Conservation (phyloP, 2,888 invertebrate species). For the Leucophenga montana region DNA sequence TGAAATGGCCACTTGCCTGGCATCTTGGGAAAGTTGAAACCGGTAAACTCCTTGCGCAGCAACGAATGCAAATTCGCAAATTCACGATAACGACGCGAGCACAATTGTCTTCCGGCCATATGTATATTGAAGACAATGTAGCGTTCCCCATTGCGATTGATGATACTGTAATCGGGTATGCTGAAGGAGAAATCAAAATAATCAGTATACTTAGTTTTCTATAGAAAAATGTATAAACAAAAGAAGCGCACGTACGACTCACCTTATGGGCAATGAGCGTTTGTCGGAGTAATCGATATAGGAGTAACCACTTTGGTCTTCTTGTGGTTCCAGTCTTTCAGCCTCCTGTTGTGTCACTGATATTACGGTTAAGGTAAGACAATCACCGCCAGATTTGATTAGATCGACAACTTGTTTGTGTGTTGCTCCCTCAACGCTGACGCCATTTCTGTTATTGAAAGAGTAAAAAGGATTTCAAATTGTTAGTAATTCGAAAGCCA, state of each 20-base stretch:
- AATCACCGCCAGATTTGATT: constrained; percentile 98
- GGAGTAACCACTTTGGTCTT: constrained; percentile 83
- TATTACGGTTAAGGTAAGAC: constrained; percentile 94
- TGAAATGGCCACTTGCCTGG: constrained; percentile 99
- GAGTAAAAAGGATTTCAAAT: background rate
- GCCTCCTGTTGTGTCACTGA: constrained; percentile 93
- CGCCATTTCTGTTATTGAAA: constrained; percentile 82
- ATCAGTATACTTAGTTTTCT: background rate
- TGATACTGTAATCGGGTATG: constrained; percentile 95
- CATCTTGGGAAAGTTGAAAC: constrained; percentile 95
- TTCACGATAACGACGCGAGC: constrained; percentile 96
- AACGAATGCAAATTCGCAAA: constrained; percentile 91
- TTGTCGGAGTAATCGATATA: constrained; percentile 96
- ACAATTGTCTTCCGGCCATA: constrained; percentile 98
- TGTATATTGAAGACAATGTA: constrained; percentile 98
- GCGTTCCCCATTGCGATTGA: constrained; percentile 89
- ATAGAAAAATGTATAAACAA: background rate
- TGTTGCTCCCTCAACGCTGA: constrained; percentile 99
- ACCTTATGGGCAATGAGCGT: constrained; percentile 84
- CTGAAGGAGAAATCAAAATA: constrained; percentile 70
- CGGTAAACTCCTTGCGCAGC: constrained; percentile 94
- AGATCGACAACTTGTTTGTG: constrained; percentile 99
- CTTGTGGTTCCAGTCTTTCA: constrained; percentile 87
- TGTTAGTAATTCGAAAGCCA: background rate
- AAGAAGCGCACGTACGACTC: constrained; percentile 19